Evolutionary conservation across 37 sponge, comb jelly and placozoan species (phyloP).

Genomic region (Trichoplax adhaerens): DNA sequence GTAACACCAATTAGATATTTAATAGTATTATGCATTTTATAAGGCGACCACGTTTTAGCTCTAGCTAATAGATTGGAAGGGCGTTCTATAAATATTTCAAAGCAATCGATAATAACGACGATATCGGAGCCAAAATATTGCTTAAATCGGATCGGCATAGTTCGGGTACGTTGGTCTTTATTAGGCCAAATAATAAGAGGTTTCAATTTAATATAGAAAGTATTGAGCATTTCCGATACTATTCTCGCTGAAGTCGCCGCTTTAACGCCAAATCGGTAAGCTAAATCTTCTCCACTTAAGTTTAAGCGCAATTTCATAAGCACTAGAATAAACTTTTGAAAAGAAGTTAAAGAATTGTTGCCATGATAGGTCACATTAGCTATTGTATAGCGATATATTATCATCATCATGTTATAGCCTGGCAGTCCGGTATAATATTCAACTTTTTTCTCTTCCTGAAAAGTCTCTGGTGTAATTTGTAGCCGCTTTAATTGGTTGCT

Average conservation of each 20-base stretch:
- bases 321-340: conserved; percentile 28
- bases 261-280: conserved; percentile 29
- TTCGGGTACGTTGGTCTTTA: conserved; percentile 16
- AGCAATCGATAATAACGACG: conserved; percentile 47
- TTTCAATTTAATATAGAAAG: conserved; percentile 11
- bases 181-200: conserved; percentile 48
- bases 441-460: conserved; percentile 1
- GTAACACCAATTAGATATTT: conserved; percentile 40
- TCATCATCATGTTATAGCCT: not conserved
- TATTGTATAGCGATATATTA: not conserved
- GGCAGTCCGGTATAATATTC: conserved; percentile 12
- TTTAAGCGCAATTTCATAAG: conserved; percentile 29
- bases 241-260: conserved; percentile 22
- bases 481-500: not conserved
- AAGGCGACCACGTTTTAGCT: conserved; percentile 28
- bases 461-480: not conserved
- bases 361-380: too few relatives aligned
- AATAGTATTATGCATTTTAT: conserved; percentile 47
- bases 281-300: conserved; percentile 17
- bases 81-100: conserved; percentile 41
- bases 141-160: conserved; percentile 40
- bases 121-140: conserved; percentile 19
- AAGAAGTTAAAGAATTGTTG: conserved; percentile 13
- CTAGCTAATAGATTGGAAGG: conserved; percentile 31
- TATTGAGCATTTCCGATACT: conserved; percentile 13